These are phyloP conservation scores for Hyposoter dolosus DNA, from an alignment of 2,888 invertebrate genomes.

Conservation along the genomic window DNA sequence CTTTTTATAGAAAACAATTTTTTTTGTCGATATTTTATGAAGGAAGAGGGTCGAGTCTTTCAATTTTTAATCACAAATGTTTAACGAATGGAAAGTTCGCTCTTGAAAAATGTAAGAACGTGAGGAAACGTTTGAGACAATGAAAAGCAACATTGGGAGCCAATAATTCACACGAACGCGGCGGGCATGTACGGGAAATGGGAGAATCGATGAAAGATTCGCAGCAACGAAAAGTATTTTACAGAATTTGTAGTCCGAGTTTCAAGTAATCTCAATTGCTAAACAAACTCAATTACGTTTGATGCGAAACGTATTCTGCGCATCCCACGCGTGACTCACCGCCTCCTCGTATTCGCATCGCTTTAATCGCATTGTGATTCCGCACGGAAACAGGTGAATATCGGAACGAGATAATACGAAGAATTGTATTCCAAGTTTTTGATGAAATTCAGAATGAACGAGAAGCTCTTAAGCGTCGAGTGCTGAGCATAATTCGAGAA, in stretches of 20 bases:
- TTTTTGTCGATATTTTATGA: neutral
- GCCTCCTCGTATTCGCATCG: neutral
- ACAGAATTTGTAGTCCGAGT: neutral
- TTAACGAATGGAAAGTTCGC: too few species aligned
- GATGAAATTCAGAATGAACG: neutral
- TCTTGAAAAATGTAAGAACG: too few species aligned
- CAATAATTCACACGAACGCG: too few species aligned
- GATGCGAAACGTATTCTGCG: neutral
- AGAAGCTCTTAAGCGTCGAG: neutral
- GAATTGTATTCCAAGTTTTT: neutral
- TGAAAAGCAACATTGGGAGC: too few species aligned
- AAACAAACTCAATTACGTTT: conserved; percentile 4
- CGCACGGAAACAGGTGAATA: conserved; percentile 1
- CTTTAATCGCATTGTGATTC: neutral
- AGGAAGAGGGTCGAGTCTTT: too few species aligned
- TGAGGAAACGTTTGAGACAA: too few species aligned
- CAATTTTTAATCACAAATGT: too few species aligned
- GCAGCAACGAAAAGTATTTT: neutral
- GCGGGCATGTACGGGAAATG: neutral
- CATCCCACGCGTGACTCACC: neutral
- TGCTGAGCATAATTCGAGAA: neutral
- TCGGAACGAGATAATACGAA: neutral
- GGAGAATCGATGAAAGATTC: neutral
- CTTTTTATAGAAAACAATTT: neutral
- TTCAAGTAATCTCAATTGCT: neutral